These are phyloP conservation scores for Protonibea diacanthus DNA, from an alignment of 2,797 vertebrate species.

Conservation along the genomic window DNA sequence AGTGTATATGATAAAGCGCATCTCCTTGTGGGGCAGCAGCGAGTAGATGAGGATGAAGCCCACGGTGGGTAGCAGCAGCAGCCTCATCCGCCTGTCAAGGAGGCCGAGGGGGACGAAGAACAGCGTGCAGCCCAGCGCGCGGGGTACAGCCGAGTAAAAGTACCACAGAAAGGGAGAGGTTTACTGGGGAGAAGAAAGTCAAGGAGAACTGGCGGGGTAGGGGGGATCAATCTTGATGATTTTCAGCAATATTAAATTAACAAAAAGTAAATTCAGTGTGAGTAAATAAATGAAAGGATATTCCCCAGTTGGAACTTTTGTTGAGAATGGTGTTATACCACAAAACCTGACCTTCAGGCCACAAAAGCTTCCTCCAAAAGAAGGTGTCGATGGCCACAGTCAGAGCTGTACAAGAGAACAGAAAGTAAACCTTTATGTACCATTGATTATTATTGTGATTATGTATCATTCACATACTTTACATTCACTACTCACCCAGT, in stretches of 20 bases:
- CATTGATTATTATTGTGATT: not conserved
- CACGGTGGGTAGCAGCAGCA: constrained; percentile 85
- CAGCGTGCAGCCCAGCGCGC: constrained; percentile 91
- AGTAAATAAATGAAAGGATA: constrained; percentile 89
- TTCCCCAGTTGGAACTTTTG: constrained; percentile 97
- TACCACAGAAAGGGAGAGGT: constrained; percentile 97
- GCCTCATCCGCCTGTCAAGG: constrained; percentile 87
- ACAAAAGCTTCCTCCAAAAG: constrained; percentile 92
- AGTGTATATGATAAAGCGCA: constrained; percentile 96
- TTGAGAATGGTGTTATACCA: constrained; percentile 97
- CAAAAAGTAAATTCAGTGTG: not conserved
- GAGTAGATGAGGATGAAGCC: constrained; percentile 96
- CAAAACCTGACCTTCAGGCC: constrained; percentile 96
- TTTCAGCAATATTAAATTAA: not conserved
- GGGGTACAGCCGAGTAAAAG: constrained; percentile 95
- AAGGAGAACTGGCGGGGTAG: constrained; percentile 68
- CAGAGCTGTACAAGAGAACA: constrained; percentile 82
- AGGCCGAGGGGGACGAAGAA: constrained; percentile 92
- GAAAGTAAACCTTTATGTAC: not conserved
- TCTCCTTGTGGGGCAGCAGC: constrained; percentile 95
- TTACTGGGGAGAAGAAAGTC: constrained; percentile 79
- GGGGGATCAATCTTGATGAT: not conserved
- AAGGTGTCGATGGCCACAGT: constrained; percentile 90
- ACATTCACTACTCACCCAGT: constrained; percentile 85
- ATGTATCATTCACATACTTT: not conserved